Percentiles rank a stretch among this genome's conserved stretches.
Conservation (phyloP, 2,113 vertebrate species). For the Heterotilapia buettikoferi region DNA sequence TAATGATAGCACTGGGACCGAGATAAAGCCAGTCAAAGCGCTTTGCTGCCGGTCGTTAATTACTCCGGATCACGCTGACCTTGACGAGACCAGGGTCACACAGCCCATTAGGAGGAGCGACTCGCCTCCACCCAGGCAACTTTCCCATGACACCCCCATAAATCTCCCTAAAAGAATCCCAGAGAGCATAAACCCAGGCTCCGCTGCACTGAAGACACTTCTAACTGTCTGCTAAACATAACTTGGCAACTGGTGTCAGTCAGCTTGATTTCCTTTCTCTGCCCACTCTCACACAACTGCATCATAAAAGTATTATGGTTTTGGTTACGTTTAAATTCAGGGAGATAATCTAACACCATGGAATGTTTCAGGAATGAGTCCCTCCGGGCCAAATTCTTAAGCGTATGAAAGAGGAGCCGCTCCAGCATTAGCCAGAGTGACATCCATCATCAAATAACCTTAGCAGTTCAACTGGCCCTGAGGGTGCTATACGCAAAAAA, state of each 20-base stretch:
- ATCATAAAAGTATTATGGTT: neutral
- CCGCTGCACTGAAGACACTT: neutral
- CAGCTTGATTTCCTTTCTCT: neutral
- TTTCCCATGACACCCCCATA: constrained; percentile 47
- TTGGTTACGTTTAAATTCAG: neutral
- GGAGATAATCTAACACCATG: neutral
- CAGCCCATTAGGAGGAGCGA: constrained; percentile 42
- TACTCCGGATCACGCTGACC: constrained; percentile 28
- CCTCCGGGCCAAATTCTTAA: constrained; percentile 28
- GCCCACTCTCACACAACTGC: neutral
- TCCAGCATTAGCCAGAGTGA: neutral
- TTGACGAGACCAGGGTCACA: constrained; percentile 27
- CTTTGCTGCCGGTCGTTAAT: constrained; percentile 18
- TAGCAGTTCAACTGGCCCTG: neutral
- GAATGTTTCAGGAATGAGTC: constrained; percentile 45
- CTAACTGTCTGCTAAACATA: neutral
- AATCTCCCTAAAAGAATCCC: constrained; percentile 34
- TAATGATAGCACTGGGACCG: constrained; percentile 15
- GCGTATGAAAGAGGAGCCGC: neutral
- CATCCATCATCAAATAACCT: constrained; percentile 39
- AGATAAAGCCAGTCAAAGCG: constrained; percentile 29
- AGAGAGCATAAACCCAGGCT: neutral
- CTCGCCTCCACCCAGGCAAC: constrained; percentile 7
- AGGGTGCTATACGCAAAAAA: neutral
- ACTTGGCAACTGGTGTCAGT: neutral